A percentile compares a stretch with the other conserved stretches of the same genome.
Evolutionary conservation across 2,113 vertebrate species (phyloP).

Genomic region (Myrmecophaga tridactyla): DNA sequence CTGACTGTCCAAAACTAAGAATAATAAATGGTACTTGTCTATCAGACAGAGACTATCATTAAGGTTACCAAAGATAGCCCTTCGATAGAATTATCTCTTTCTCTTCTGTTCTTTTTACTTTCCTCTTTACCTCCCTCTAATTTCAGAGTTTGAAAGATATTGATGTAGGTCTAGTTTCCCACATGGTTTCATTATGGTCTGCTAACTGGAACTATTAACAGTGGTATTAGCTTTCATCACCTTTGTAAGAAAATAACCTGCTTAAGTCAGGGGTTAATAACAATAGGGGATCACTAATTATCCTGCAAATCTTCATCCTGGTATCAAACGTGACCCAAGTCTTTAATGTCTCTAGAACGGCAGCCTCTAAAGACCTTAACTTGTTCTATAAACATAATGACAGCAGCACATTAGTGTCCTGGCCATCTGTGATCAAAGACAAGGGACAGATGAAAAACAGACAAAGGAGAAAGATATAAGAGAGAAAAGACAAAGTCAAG

Average conservation of each 20-base stretch:
- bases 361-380: conserved; percentile 70
- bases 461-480: conserved; percentile 27
- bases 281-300: conserved; percentile 81
- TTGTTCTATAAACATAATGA: conserved; percentile 71
- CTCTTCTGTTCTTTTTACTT: neutral
- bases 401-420: conserved; percentile 56
- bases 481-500: conserved; percentile 57
- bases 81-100: neutral
- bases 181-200: conserved; percentile 78
- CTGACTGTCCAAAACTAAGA: neutral
- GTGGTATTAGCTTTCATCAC: conserved; percentile 82
- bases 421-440: conserved; percentile 72
- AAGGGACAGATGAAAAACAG: conserved; percentile 20
- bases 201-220: conserved; percentile 77
- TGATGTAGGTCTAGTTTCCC: conserved; percentile 78
- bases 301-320: conserved; percentile 44
- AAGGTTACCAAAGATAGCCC: neutral
- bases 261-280: conserved; percentile 85
- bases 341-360: conserved; percentile 72
- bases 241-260: conserved; percentile 82
- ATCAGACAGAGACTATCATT: neutral
- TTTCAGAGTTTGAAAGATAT: conserved; percentile 81
- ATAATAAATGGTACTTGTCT: neutral
- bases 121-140: conserved; percentile 11
- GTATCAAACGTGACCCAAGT: conserved; percentile 74